Conservation (phyloP, 2,797 vertebrate species). For the Rhodeus uyekii region DNA sequence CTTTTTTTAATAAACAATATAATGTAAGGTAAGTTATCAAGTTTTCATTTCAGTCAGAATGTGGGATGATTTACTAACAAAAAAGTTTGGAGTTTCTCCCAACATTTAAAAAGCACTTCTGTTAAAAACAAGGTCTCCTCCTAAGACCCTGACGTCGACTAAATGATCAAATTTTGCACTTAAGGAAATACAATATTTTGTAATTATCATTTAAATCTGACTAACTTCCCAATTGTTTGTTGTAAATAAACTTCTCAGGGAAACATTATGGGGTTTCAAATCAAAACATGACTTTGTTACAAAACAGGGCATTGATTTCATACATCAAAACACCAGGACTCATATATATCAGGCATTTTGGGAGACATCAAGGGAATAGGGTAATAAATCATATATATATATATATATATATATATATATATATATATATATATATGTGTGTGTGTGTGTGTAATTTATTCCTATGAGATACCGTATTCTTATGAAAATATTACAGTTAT, state of each 20-base stretch:
- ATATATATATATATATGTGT: no score
- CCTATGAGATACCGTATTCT: no score
- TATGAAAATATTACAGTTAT: no score
- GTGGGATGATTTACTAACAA: neutral
- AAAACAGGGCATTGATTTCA: neutral
- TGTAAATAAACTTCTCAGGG: neutral
- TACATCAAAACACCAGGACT: no score
- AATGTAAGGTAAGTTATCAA: neutral
- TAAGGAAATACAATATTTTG: no score
- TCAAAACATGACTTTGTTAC: neutral
- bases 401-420: no score
- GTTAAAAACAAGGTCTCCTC: neutral
- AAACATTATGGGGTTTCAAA: neutral
- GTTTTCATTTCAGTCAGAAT: neutral
- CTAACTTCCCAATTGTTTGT: no score
- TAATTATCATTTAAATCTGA: no score
- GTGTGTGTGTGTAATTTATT: no score
- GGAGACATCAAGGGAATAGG: neutral
- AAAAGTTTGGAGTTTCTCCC: neutral
- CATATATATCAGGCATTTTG: neutral
- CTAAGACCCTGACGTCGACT: neutral
- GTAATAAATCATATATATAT: neutral
- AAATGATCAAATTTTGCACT: no score
- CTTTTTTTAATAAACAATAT: slow-evolving; percentile 22
- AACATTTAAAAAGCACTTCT: neutral